phyloP scores from a whole-genome alignment of 2,113 vertebrate genomes.

The Acrocephalus arundinaceus region DNA sequence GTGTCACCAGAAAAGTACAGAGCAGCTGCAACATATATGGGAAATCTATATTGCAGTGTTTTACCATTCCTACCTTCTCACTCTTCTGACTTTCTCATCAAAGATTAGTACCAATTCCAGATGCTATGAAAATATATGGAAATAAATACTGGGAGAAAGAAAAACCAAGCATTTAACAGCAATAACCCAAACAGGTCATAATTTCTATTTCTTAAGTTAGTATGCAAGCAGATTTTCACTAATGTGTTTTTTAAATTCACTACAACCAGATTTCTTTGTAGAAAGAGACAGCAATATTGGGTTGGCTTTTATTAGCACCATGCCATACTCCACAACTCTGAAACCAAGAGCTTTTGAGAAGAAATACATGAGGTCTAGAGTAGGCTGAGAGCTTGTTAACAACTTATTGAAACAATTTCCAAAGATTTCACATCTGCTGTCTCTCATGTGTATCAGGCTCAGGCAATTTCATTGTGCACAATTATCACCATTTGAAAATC shows the following conservation, averaged over 20 bases:
- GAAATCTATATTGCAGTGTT: not conserved
- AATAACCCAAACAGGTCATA: not conserved
- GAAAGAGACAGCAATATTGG: not conserved
- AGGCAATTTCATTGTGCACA: not conserved
- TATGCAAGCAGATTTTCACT: not conserved
- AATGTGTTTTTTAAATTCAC: not conserved
- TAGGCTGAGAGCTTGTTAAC: not conserved
- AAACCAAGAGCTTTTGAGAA: not conserved
- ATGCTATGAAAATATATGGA: not conserved
- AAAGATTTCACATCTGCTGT: not conserved
- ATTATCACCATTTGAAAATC: not conserved
- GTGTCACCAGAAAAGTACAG: not conserved
- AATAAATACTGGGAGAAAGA: not conserved
- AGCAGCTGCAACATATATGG: not conserved
- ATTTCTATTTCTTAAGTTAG: conserved; percentile 6
- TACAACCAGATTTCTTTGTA: not conserved
- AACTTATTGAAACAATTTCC: not conserved
- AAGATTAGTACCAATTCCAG: not conserved
- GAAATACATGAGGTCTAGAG: not conserved
- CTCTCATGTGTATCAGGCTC: not conserved
- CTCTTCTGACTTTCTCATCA: conserved; percentile 10
- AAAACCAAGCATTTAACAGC: not conserved
- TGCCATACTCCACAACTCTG: not conserved
- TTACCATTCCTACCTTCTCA: not conserved
- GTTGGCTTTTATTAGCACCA: conserved; percentile 41